phyloP scores from a whole-genome alignment of 2,797 vertebrate genomes.

The Labeo calbasu region DNA sequence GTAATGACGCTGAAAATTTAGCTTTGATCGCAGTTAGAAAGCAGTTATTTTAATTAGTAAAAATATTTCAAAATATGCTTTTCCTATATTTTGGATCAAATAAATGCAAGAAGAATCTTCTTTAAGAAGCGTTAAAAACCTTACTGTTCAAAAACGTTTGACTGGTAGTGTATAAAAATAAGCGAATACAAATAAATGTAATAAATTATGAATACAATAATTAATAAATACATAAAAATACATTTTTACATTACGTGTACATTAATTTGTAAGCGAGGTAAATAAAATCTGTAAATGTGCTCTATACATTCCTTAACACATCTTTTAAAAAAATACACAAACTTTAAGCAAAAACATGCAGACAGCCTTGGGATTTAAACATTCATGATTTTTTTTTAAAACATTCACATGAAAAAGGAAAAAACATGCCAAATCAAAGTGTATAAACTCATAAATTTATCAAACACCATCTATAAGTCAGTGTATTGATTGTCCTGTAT shows the following conservation, averaged over 20 bases:
- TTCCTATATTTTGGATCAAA: too few relatives aligned
- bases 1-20: too few relatives aligned
- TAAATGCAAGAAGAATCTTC: too few relatives aligned
- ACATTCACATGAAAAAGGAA: neutral
- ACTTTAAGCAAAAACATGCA: neutral
- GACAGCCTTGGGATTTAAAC: neutral
- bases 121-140: too few relatives aligned
- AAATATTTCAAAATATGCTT: too few relatives aligned
- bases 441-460: constrained; percentile 29
- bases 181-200: neutral
- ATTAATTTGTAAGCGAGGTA: neutral
- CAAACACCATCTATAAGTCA: constrained; percentile 7
- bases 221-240: neutral
- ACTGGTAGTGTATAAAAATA: too few relatives aligned
- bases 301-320: neutral
- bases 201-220: neutral
- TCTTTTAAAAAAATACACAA: neutral
- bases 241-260: neutral
- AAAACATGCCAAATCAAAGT: neutral
- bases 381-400: neutral
- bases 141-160: too few relatives aligned
- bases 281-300: neutral
- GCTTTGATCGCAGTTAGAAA: too few relatives aligned
- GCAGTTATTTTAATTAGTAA: too few relatives aligned
- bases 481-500: constrained; percentile 7